Evolutionary conservation across 2,113 vertebrate genomes (phyloP).

Genomic region (human): DNA sequence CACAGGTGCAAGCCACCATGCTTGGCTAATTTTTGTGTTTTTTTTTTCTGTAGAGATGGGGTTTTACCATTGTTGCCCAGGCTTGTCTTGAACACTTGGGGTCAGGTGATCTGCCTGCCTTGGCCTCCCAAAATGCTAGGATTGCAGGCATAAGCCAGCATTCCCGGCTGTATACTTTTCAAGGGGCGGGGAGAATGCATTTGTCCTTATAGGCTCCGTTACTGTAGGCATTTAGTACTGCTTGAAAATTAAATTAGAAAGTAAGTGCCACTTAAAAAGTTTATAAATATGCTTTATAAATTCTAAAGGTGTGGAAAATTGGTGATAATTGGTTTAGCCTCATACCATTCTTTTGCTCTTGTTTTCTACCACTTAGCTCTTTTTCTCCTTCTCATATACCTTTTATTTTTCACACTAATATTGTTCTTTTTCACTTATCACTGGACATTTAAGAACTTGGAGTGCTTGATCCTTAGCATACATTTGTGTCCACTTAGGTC

Average conservation of each 20-base stretch:
- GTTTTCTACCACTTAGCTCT: not conserved
- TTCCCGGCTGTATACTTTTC: not conserved
- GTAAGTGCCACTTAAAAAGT: not conserved
- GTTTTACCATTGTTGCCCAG: not conserved
- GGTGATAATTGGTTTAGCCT: not conserved
- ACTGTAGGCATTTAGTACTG: not conserved
- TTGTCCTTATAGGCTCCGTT: not conserved
- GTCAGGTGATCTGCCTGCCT: not conserved
- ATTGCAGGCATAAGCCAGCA: not conserved
- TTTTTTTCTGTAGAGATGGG: not conserved
- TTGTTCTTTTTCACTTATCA: not conserved
- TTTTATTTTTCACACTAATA: not conserved
- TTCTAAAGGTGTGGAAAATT: not conserved
- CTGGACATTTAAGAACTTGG: not conserved
- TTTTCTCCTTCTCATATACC: not conserved
- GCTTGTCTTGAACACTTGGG: not conserved
- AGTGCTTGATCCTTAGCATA: not conserved
- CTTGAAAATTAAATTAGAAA: not conserved
- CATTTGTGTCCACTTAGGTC: not conserved
- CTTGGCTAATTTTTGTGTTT: not conserved
- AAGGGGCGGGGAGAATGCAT: not conserved
- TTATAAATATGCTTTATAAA: not conserved
- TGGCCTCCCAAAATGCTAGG: not conserved
- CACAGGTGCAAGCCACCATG: not conserved
- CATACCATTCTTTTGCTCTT: not conserved